Base-by-base conservation (phyloP, 2,113 vertebrate species). In the Clarias magur region DNA sequence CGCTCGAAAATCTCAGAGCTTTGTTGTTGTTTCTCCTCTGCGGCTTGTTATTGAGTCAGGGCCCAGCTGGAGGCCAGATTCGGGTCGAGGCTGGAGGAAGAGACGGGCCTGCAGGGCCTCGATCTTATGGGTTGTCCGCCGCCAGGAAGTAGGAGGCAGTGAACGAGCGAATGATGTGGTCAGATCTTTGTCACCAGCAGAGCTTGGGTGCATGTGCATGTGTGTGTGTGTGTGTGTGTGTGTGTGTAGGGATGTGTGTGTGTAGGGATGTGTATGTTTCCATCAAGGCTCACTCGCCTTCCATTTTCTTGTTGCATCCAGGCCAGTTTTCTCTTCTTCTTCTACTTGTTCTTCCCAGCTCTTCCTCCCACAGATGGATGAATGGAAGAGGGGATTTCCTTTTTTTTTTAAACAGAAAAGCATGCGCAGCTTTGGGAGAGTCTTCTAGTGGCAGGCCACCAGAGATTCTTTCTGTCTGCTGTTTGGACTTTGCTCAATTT, bases 141-240 rank as follows among this genome's bases (percentile, higher is more conserved):
- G 93, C 93, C 94, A 95, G 95, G 95, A 95, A 95, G 94, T 91
- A 95, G 94, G 95, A 94, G 93, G 95, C 94, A 95, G 94, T 94
- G 92, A 95, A 96, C 97, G 96, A 95, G 93, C 94, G 93, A 95
- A 96, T 98, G 96, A 98, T 98, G 97, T 97, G 97, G 97, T 97
- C 95, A 96, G 93, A 94, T 94, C 94, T 96, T 94, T 95, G 95
- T 96, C 96, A 96, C 95, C 97, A 96, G 93, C 92, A 92, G 94
- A 93, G 94, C 68, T 79, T 85, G 88, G 85, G 86, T 92, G 92
- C 53, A 87, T 86, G 88, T 88, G 90, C 87, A 91, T 88, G 92
- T 53, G 87, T 86, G 88, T 88, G 90, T 88, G 91, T 88, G 88
- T 82, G 30, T 34, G 30, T 34, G 30, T 34, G 68, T 88, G 88